Evolutionary conservation across 2,888 invertebrate genomes (phyloP).

Genomic region (Anagyrus pseudococci): DNA sequence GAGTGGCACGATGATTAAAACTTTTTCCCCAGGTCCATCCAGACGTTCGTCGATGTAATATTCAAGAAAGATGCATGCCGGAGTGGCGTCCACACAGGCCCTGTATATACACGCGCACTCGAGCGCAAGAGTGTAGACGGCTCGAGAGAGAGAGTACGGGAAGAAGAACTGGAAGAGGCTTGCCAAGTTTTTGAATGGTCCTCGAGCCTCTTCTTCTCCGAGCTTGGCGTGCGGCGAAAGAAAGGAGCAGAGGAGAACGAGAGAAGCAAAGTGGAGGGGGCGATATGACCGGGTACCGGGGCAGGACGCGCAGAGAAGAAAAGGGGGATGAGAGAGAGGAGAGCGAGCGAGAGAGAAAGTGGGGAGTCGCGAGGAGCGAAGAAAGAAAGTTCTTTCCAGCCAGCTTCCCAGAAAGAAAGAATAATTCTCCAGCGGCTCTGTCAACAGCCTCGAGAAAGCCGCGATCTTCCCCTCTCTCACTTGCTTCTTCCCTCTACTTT

Average conservation of each 20-base stretch:
- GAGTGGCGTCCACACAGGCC: no score
- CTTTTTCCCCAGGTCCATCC: not conserved
- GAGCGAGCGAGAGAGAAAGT: not conserved
- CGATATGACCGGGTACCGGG: no score
- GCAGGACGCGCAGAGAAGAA: no score
- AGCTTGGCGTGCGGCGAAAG: not conserved
- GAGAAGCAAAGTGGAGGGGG: no score
- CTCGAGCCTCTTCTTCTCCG: conserved; percentile 17
- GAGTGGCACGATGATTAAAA: conserved; percentile 3
- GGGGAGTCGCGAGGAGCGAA: not conserved
- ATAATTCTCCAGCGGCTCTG: conserved; percentile 27
- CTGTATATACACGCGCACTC: not conserved
- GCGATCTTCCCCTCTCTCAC: no score
- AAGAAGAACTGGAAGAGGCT: conserved; percentile 26
- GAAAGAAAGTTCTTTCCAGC: conserved; percentile 20
- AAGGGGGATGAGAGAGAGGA: no score
- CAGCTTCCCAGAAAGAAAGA: not conserved
- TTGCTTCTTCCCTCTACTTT: not conserved
- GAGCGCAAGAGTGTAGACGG: not conserved
- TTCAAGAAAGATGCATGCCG: not conserved
- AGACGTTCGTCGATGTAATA: not conserved
- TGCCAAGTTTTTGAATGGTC: conserved; percentile 35
- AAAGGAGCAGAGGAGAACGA: not conserved
- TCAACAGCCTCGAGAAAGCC: no score
- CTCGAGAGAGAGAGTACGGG: not conserved